Evolutionary conservation across 2,113 vertebrate species (phyloP), one percentile per base, ranked within the genome.

Genomic region (Gallinago paraguaiae): DNA sequence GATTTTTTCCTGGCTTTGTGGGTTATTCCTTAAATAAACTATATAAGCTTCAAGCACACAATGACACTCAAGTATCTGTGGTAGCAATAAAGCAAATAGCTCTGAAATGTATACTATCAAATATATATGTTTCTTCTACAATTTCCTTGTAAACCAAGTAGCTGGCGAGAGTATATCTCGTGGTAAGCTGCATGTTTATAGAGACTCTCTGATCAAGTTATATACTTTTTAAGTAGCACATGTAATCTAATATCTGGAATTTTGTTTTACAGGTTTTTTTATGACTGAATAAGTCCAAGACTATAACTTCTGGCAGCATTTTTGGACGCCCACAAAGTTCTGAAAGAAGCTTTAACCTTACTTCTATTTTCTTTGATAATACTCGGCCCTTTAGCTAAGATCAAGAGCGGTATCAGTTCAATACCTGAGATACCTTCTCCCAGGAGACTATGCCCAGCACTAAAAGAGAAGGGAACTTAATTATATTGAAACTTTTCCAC

Each of bases 21-120:
- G 13, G 39, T 88, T 84, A 41, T n/a, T 88, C 64, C 24, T 84
- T 87, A 75, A 88, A 92, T 70, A 93, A 94, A 90, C 43, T 48
- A 11, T n/a, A 17, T 13, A 77, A n/a, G 48, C 13, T 83, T 70
- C 51, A 88, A 75, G 71, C 59, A 78, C 84, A 77, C 35, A 46
- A 7, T 53, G 56, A 50, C 60, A 63, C 23, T 70, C 3, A 7
- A 45, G n/a, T 83, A 61, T n/a, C 46, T 88, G 50, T 4, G 2
- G 56, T 30, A 77, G 20, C 39, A 81, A 14, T 81, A 56, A 4
- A 78, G 28, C 41, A 90, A 77, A 81, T 7, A 84, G 13, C 46
- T 86, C 56, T 83, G 64, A 81, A 88, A 78, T 11, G 27, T 86
- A 23, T 67, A 76, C 28, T 41, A 27, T 84, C 48, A 79, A 76